Evolutionary conservation across 2,113 vertebrate genomes (phyloP), one percentile per base, ranked within the genome.

Genomic region (Notarius quadriscutis): DNA sequence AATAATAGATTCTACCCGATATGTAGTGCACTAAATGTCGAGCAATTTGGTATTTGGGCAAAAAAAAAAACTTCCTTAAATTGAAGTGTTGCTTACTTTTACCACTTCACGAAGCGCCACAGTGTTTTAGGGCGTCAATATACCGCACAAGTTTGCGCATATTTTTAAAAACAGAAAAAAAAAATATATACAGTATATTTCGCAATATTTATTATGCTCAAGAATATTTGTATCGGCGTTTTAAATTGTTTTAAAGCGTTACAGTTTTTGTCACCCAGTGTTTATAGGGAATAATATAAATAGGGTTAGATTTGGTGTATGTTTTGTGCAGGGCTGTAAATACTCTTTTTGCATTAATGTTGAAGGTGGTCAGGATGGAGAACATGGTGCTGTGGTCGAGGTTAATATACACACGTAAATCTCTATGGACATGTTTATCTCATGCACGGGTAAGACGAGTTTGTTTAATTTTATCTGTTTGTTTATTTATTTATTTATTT

Each of bases 361-460:
- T 14, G 75, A 34, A 55, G 15, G 10, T 25, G 18, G 9, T 81
- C 62, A 27, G 50, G 10, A 71, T 57, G 48, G 53, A 48, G 2
- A 80, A 17, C 51, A 71, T 86, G 85, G 30, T 14, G 34, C 12
- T 81, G 51, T 34, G 30, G 22, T 27, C 63, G 50, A 86, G 63
- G 27, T 71, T 71, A 12, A 27, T 27, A 4, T 15, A 1, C 25
- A 2, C 5, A 48, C 11, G 17, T 7, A 57, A 11, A 25, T 10
- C 7, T 53, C 53, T 81, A 8, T 14, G 25, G 9, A 27, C 5
- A 15, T 71, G 30, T 57, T 58, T 20, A 41, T 48, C 9, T 58
- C 53, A 57, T 18, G 22, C 50, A 8, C 62, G 85, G 63, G 85
- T 86, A 86, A 86, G 48, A 80, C 17, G 17, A n/a, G 18, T 7